Base-by-base conservation (phyloP, 2,888 invertebrate species). In the Sympetrum striolatum region DNA sequence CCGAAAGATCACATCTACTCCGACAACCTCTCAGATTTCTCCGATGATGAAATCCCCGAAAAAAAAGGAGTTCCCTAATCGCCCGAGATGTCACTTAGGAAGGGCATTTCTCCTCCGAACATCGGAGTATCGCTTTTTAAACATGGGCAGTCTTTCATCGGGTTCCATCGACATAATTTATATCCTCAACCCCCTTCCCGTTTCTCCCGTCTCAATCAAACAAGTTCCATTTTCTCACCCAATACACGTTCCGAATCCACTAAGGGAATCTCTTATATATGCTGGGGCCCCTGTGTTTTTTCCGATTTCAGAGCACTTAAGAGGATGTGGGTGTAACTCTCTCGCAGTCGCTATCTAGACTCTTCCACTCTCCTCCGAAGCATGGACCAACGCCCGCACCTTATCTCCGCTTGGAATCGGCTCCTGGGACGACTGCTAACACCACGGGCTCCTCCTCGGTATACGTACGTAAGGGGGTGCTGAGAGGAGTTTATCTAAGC, bases 291-390 rank as follows among this genome's bases (percentile, higher is more conserved):
- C 58, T 18, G 22, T 37, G n/a, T 60, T 58, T 86, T 73, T 60
- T n/a, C 86, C 64, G 86, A 86, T 86, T 86, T 86, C 58, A 86
- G 86, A 86, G 86, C 86, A 86, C 86, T 86, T 86, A 86, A 86
- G 86, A 31, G 60, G 60, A 86, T 60, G 86, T 86, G 86, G 86
- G 60, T 86, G 86, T 86, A 86, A 60, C 86, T 37, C n/a, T 86
- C 58, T 60, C 37, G 8, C 58, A 25, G 58, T 58, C 60, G 58
- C 86, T 86, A 86, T 86, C 86, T 60, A 25, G 3, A 15, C 60
- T 48, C 81, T 53, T 25, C 15, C 82, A 31, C 48, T 53, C 82
- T 73, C n/a, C n/a, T n/a, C 73, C 73, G 73, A 25, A 73, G 73
- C 73, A 73, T 25, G 31, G 73, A 73, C 73, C 73, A 73, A 73